Percentiles rank a stretch among this genome's conserved stretches.
Evolutionary conservation across 1,140 invertebrate species (phyloP).

Genomic region (Rhyacophila brunnea): DNA sequence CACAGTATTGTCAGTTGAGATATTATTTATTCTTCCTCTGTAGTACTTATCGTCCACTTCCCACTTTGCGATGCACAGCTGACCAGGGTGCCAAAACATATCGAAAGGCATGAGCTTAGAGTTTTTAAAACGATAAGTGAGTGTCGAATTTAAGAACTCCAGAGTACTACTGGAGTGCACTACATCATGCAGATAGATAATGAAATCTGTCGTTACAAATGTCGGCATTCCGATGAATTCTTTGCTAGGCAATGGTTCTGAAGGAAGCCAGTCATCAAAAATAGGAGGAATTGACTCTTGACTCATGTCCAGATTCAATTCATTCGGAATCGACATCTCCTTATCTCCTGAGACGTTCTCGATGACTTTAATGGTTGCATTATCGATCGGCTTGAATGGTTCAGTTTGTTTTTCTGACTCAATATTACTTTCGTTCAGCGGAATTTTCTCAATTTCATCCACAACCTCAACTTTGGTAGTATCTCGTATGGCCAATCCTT

Average conservation of each 20-base stretch:
- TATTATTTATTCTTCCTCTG: slow-evolving; percentile 55
- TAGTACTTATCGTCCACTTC: slow-evolving; percentile 62
- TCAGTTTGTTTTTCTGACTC: too few species aligned
- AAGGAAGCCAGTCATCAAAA: slow-evolving; percentile 41
- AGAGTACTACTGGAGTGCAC: slow-evolving; percentile 43
- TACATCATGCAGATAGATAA: slow-evolving; percentile 57
- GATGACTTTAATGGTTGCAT: too few species aligned
- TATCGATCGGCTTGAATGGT: too few species aligned
- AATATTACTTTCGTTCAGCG: too few species aligned
- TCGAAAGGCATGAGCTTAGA: slow-evolving; percentile 47
- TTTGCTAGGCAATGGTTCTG: slow-evolving; percentile 39
- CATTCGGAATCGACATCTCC: too few species aligned
- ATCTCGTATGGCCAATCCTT: slow-evolving; percentile 57
- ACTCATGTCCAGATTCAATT: too few species aligned
- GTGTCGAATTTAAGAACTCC: slow-evolving; percentile 50
- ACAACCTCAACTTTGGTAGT: neutral
- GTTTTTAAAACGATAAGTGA: slow-evolving; percentile 53
- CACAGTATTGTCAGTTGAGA: slow-evolving; percentile 43
- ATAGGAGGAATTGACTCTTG: slow-evolving; percentile 24
- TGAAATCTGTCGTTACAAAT: slow-evolving; percentile 58
- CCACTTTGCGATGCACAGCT: slow-evolving; percentile 64
- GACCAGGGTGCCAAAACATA: slow-evolving; percentile 54
- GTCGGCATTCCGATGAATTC: slow-evolving; percentile 55
- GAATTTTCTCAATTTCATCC: too few species aligned
- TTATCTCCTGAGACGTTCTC: too few species aligned